Base-by-base conservation (phyloP, 2,113 vertebrate genomes). In the Labeo rohita region DNA sequence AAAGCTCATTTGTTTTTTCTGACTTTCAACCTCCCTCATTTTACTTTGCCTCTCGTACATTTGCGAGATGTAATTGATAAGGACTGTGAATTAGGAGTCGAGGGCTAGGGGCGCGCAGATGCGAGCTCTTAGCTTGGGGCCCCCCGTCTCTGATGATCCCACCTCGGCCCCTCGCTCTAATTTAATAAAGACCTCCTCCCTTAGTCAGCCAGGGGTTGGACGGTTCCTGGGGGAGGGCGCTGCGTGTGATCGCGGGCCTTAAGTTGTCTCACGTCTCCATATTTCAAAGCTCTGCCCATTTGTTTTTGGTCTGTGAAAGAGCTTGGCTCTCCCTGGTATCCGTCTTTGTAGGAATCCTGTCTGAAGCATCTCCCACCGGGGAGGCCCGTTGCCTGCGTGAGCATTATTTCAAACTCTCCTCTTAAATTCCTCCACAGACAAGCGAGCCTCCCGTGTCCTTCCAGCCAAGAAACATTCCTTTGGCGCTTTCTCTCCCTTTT, bases 131-230 rank as follows among this genome's bases (percentile, higher is more conserved):
- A 84, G 63, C 73, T 28, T 6, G 21, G 72, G 87, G 70, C 45
- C 76, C 78, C 89, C 36, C 1, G 21, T 84, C 68, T 84, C 82
- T 88, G 87, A 86, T 56, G 84, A 68, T 4, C 91, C 89, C 83
- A 84, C 84, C 70, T 84, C 74, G 81, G 83, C 76, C 85, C 79
- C 10, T 90, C 43, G 4, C 52, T 87, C 73, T 94, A 92, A 94
- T 93, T 94, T 92, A 94, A 93, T 93, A 90, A 93, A 72, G 87
- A 74, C 50, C 76, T 84, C 85, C 90, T 90, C 88, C 18, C 74
- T 86, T 72, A 87, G 91, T 86, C 28, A 88, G 91, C 88, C 89
- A 78, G 90, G 89, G 73, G 89, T 54, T 54, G 65, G 92, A 88
- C 89, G 49, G 88, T 87, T 93, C 91, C 89, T 77, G 9, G 4